phyloP scores from a whole-genome alignment of 92 coral and sea anemone species.

The Zoanthus sansibaricus region DNA sequence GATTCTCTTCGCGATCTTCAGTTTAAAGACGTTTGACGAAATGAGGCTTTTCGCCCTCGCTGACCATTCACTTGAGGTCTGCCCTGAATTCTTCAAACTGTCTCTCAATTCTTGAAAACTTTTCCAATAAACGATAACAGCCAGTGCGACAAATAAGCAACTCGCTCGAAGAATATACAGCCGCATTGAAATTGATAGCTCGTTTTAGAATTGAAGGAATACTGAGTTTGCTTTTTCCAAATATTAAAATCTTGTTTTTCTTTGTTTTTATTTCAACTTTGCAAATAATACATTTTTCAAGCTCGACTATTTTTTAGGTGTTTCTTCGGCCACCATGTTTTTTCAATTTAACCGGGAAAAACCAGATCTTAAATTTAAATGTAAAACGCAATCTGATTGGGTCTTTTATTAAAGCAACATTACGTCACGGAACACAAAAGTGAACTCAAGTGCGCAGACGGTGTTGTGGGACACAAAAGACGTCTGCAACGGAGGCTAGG shows the following conservation, averaged over 20 bases:
- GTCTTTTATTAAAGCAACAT: too few relatives aligned
- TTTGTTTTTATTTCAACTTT: neutral
- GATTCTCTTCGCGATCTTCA: conserved; percentile 6
- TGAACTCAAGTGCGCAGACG: neutral
- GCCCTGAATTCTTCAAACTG: conserved; percentile 29
- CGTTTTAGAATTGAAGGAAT: neutral
- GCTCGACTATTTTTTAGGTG: neutral
- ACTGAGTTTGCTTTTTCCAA: conserved; percentile 30
- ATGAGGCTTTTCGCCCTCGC: conserved; percentile 38
- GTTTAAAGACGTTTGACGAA: conserved; percentile 1
- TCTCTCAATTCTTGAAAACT: conserved; percentile 36
- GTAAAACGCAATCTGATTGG: too few relatives aligned
- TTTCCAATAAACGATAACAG: conserved; percentile 37
- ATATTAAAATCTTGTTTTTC: conserved; percentile 19
- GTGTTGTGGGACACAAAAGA: neutral
- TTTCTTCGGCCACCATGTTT: conserved; percentile 2
- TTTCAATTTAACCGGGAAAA: neutral
- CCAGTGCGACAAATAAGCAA: conserved; percentile 31
- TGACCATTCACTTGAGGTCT: conserved; percentile 23
- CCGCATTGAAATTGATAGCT: conserved; percentile 14
- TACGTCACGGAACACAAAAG: neutral
- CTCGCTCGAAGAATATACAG: neutral
- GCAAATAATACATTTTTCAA: neutral
- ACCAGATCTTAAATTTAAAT: neutral
- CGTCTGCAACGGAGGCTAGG: neutral